phyloP scores from a whole-genome alignment of 2,113 vertebrate species.

The Cyanoramphus novaezelandiae region DNA sequence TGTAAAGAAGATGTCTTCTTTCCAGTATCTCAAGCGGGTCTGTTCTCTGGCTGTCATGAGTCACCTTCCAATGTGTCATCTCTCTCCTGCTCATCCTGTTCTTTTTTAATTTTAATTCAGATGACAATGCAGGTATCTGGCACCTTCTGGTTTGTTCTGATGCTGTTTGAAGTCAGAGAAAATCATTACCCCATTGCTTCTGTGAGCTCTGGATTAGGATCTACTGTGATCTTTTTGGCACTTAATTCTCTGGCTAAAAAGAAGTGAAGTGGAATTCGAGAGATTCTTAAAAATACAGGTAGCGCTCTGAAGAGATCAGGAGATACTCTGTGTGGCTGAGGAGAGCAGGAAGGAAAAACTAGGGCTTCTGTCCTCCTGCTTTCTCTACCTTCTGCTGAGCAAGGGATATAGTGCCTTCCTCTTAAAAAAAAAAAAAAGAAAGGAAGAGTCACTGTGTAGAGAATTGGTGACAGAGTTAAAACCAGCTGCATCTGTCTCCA shows the following conservation, averaged over 20 bases:
- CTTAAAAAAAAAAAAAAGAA: neutral
- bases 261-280: neutral
- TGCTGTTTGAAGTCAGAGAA: neutral
- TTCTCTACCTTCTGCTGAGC: neutral
- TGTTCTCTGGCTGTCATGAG: neutral
- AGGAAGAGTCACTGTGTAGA: neutral
- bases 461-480: neutral
- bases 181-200: neutral
- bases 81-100: neutral
- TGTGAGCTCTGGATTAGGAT: neutral
- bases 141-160: neutral
- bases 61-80: slow-evolving; percentile 1
- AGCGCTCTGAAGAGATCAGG: neutral
- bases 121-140: neutral
- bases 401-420: neutral
- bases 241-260: neutral
- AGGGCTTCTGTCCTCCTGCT: neutral
- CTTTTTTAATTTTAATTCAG: neutral
- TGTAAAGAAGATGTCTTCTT: neutral
- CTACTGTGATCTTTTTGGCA: neutral
- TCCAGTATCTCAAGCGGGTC: neutral
- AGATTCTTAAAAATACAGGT: neutral
- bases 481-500: neutral
- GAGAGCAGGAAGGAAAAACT: neutral
- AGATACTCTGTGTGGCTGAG: neutral